These are phyloP conservation scores for Clinocottus analis DNA, from an alignment of 2,113 vertebrate species.

Conservation along the genomic window DNA sequence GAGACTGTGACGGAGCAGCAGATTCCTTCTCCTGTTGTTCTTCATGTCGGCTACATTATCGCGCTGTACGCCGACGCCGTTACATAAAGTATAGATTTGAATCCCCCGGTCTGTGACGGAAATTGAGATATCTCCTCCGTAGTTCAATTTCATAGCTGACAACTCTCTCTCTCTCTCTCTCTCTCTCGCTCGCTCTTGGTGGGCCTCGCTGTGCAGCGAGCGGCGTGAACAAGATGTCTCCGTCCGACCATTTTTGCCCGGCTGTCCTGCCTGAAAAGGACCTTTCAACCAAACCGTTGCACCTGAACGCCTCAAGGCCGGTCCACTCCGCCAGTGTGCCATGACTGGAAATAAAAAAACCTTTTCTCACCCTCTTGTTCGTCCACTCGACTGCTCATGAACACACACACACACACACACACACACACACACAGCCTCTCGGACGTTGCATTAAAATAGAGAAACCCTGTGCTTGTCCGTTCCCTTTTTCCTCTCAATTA, in stretches of 20 bases:
- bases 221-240: conserved; percentile 37
- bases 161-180: conserved; percentile 13
- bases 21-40: background rate
- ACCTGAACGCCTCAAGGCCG: conserved; percentile 45
- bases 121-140: conserved; percentile 31
- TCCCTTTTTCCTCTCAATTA: conserved; percentile 52
- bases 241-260: conserved; percentile 34
- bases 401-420: background rate
- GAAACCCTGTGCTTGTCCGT: conserved; percentile 2
- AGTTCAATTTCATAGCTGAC: conserved; percentile 49
- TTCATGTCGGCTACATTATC: conserved; percentile 17
- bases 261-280: conserved; percentile 43
- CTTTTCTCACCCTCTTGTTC: background rate
- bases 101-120: conserved; percentile 1
- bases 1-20: conserved; percentile 6
- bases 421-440: background rate
- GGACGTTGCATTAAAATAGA: background rate
- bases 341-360: conserved; percentile 24
- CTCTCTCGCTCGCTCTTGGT: no score
- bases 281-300: conserved; percentile 51
- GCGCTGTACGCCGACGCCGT: background rate
- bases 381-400: conserved; percentile 26
- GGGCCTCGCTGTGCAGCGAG: conserved; percentile 3
- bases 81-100: conserved; percentile 28
- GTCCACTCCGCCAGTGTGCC: conserved; percentile 29